Conservation (phyloP, 2,888 invertebrate genomes). For the Tethea ocularis region DNA sequence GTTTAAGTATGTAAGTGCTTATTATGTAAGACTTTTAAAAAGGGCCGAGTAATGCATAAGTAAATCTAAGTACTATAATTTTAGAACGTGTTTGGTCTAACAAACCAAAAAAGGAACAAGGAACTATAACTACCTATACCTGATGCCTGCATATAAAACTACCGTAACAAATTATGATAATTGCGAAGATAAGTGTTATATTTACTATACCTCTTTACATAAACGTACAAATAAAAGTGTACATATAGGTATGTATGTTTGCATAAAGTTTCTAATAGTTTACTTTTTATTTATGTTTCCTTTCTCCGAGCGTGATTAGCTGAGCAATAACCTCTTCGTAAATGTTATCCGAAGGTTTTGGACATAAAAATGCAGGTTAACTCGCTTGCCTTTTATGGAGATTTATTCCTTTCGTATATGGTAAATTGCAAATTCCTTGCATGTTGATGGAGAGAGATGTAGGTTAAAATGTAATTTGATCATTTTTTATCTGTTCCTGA, state of each 20-base stretch:
- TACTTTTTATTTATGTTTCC: conserved; percentile 13
- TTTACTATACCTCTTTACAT: background rate
- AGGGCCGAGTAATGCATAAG: no score
- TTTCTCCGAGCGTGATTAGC: conserved; percentile 16
- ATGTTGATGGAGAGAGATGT: background rate
- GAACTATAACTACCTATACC: no score
- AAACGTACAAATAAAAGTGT: background rate
- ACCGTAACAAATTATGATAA: background rate
- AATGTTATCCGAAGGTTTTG: conserved; percentile 4
- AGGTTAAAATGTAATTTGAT: background rate
- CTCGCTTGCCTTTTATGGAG: background rate
- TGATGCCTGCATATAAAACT: background rate
- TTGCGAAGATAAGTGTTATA: background rate
- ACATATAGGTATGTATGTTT: conserved; percentile 1
- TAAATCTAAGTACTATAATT: no score
- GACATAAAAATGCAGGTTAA: conserved; percentile 6
- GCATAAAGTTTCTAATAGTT: conserved; percentile 11
- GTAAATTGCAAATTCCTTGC: background rate
- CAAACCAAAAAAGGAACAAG: no score
- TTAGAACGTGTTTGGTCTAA: no score
- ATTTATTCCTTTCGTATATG: conserved; percentile 1
- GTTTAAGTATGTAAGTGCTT: no score
- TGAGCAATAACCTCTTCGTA: background rate
- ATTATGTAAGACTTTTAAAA: no score
- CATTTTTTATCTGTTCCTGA: background rate